phyloP scores from a whole-genome alignment of 2,797 vertebrate genomes.

The Coregonus sp. region DNA sequence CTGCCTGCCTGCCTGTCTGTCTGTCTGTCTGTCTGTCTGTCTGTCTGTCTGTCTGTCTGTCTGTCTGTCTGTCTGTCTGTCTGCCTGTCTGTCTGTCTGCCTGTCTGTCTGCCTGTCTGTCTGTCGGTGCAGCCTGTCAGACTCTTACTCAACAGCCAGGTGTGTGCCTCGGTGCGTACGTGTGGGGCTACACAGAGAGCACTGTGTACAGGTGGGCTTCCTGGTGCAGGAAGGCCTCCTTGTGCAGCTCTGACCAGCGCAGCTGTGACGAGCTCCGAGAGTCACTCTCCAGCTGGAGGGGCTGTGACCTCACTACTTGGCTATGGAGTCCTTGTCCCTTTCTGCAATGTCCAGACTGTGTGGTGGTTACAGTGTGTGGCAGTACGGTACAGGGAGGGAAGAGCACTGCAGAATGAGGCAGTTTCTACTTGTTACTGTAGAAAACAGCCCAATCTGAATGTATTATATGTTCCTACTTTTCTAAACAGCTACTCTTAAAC shows the following conservation, averaged over 20 bases:
- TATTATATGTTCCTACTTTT: background rate
- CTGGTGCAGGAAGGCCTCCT: constrained; percentile 56
- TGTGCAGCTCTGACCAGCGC: constrained; percentile 57
- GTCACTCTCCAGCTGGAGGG: constrained; percentile 69
- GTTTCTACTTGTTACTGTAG: background rate
- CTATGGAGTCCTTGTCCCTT: constrained; percentile 49
- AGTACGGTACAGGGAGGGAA: background rate
- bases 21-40: no score
- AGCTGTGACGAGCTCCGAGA: constrained; percentile 36
- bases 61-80: no score
- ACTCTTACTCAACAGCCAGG: constrained; percentile 61
- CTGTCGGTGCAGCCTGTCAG: constrained; percentile 34
- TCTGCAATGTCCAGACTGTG: background rate
- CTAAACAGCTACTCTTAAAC: background rate
- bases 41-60: no score
- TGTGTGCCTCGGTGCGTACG: constrained; percentile 32
- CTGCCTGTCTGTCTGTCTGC: no score
- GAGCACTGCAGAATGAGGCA: background rate
- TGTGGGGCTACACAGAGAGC: constrained; percentile 31
- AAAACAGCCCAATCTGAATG: background rate
- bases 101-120: no score
- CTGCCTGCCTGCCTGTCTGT: no score
- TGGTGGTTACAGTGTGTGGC: background rate
- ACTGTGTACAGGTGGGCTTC: constrained; percentile 54
- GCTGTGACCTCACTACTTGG: constrained; percentile 53